Evolutionary conservation across 2,888 invertebrate species (phyloP), one percentile per base, ranked within the genome.

Genomic region (Cyclophora punctaria): DNA sequence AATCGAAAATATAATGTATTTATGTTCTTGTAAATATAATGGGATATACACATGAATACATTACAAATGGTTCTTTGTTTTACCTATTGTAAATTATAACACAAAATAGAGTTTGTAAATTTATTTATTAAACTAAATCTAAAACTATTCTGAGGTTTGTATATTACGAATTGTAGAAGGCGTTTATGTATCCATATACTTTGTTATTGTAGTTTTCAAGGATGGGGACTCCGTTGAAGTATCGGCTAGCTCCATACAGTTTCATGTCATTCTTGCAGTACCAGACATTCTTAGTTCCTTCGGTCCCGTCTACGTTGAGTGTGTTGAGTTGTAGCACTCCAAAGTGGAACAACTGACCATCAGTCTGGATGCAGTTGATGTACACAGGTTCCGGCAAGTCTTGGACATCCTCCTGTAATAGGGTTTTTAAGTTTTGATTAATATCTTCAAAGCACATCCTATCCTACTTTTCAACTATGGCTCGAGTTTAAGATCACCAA

Each of bases 281-380:
- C 91, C 94, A 95, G 59, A 94, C 90, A 80, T 98, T 98, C 72
- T 93, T 95, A 0, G 89, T 75, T 35, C 90, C 90, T 34, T 90
- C 86, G 7, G 66, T 73, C 1, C 90, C 89, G 67, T 86, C 73
- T 3, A 95, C 78, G 75, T 95, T 90, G 41, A 96, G 81, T 0
- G 95, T 95, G 67, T 96, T 96, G 7, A 98, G 84, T 80, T 98
- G 96, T 52, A 95, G 91, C 20, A 96, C 91, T 3, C 94, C 93
- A 73, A 97, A 96, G 71, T 96, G 93, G 71, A 94, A 95, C 43
- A 88, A 81, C 60, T 91, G 87, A 1, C 96, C 94, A 72, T 96
- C 93, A 3, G 95, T 93, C 62, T 96, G 95, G 58, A 98, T 90
- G 70, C 94, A 93, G 74, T 98, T 97, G 3, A 97, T 83, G 44